A percentile compares a stretch with the other conserved stretches of the same genome.
phyloP scores from a whole-genome alignment of 2,888 invertebrate genomes.

The Tetheella fluctuosa region DNA sequence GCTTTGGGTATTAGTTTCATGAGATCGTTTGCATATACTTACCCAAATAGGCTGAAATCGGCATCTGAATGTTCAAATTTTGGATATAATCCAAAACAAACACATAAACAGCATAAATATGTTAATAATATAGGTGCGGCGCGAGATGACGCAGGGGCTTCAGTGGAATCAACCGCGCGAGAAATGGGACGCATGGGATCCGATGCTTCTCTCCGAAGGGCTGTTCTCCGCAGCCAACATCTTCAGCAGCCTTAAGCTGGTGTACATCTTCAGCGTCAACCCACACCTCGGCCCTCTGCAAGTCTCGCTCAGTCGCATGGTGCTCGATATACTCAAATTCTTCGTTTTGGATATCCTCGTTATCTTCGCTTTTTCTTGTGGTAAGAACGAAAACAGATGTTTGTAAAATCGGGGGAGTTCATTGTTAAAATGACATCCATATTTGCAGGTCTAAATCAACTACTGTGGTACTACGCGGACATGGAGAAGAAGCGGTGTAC shows the following conservation, averaged over 20 bases:
- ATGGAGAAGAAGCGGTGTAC: slow-evolving; percentile 93
- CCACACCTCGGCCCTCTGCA: slow-evolving; percentile 98
- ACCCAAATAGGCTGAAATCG: slow-evolving; percentile 2
- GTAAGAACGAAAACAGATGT: slow-evolving; percentile 63
- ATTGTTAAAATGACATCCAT: not conserved
- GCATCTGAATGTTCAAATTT: slow-evolving; percentile 5
- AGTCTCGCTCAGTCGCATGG: slow-evolving; percentile 97
- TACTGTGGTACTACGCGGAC: slow-evolving; percentile 95
- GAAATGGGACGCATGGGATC: slow-evolving; percentile 99
- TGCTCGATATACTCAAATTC: slow-evolving; percentile 98
- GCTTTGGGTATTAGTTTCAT: not conserved
- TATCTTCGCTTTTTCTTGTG: slow-evolving; percentile 97
- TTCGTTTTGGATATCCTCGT: slow-evolving; percentile 96
- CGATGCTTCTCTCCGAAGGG: slow-evolving; percentile 97
- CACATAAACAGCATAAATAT: not conserved
- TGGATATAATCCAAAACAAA: not conserved
- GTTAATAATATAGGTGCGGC: slow-evolving; percentile 85
- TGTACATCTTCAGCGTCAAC: slow-evolving; percentile 99
- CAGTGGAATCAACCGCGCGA: slow-evolving; percentile 90
- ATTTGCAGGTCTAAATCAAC: slow-evolving; percentile 89
- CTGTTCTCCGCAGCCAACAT: slow-evolving; percentile 99
- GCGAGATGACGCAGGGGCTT: slow-evolving; percentile 86
- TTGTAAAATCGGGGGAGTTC: not conserved
- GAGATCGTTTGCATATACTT: slow-evolving; percentile 28
- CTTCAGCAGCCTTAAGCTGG: slow-evolving; percentile 95